Evolutionary conservation across 2,797 vertebrate genomes (phyloP).

Genomic region (Alauda arvensis): DNA sequence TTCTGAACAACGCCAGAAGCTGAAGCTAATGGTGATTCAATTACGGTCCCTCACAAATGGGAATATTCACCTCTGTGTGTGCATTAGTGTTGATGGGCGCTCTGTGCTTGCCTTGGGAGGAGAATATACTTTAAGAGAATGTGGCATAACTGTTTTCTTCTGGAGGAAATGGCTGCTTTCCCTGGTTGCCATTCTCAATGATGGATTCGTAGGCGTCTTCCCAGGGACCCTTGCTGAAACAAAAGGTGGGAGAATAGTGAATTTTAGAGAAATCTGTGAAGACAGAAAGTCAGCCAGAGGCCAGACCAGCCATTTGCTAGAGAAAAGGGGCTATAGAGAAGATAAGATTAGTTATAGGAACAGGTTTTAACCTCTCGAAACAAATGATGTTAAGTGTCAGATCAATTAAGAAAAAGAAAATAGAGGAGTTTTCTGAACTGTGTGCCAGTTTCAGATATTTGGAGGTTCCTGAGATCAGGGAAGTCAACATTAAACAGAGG

Average conservation of each 20-base stretch:
- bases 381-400: conserved; percentile 26
- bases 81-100: conserved; percentile 62
- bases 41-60: conserved; percentile 47
- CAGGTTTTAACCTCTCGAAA: conserved; percentile 52
- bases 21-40: conserved; percentile 62
- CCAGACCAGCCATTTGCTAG: not conserved
- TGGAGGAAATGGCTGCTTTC: conserved; percentile 39
- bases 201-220: not conserved
- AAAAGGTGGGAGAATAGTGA: not conserved
- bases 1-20: conserved; percentile 34
- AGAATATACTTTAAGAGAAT: conserved; percentile 62
- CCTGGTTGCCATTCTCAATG: conserved; percentile 15
- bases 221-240: not conserved
- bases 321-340: conserved; percentile 3
- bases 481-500: not conserved
- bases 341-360: conserved; percentile 29
- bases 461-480: not conserved
- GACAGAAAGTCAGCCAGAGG: conserved; percentile 19
- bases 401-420: conserved; percentile 25
- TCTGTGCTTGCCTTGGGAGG: conserved; percentile 61
- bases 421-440: not conserved
- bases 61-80: conserved; percentile 63
- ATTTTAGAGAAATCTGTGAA: conserved; percentile 32
- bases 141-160: conserved; percentile 62
- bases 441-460: conserved; percentile 13